These are phyloP conservation scores for Mellivora capensis DNA, from an alignment of 2,113 vertebrate species.

Conservation along the genomic window DNA sequence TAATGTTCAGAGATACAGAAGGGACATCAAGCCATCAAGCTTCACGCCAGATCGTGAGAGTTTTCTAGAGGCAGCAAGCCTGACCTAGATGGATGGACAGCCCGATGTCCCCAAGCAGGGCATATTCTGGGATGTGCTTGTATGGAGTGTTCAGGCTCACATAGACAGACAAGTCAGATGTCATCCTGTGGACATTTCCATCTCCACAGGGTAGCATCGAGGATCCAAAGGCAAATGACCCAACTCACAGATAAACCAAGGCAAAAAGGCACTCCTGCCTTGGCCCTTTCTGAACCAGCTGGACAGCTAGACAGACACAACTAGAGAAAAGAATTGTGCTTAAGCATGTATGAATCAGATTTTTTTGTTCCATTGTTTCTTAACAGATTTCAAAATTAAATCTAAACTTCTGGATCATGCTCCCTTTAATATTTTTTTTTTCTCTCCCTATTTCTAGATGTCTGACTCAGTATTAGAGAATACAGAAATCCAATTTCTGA, in stretches of 20 bases:
- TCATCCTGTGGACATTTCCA: not conserved
- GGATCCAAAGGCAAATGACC: not conserved
- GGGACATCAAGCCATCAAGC: not conserved
- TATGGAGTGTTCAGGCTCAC: not conserved
- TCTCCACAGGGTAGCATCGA: not conserved
- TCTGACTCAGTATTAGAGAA: not conserved
- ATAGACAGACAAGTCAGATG: not conserved
- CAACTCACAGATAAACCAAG: not conserved
- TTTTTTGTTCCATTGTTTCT: not conserved
- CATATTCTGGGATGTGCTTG: not conserved
- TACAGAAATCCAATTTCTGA: not conserved
- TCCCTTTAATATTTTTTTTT: not conserved
- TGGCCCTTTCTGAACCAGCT: not conserved
- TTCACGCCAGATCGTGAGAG: not conserved
- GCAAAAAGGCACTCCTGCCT: not conserved
- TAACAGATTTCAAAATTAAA: not conserved
- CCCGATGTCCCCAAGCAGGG: not conserved
- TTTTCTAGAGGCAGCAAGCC: not conserved
- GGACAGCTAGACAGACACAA: not conserved
- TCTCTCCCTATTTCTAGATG: not conserved
- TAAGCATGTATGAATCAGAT: not conserved
- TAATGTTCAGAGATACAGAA: not conserved
- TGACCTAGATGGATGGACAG: not conserved
- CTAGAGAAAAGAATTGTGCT: not conserved
- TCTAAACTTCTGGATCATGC: not conserved